Conservation (phyloP, 2,113 vertebrate species). For the Pica pica region DNA sequence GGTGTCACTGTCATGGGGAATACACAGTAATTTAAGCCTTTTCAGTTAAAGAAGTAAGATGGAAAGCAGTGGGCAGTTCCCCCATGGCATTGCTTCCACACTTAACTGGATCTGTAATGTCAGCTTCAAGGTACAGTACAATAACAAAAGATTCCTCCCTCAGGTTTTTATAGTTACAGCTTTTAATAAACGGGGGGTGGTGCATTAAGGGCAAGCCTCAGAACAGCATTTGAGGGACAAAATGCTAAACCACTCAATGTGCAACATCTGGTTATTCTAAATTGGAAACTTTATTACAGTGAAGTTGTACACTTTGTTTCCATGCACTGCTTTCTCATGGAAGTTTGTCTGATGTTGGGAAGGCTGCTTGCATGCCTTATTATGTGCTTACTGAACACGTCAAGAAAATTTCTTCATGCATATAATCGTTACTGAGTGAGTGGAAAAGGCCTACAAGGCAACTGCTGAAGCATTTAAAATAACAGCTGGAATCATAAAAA, state of each 20-base stretch:
- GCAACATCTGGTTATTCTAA: not conserved
- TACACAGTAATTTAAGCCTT: not conserved
- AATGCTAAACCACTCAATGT: not conserved
- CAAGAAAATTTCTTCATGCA: not conserved
- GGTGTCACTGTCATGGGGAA: not conserved
- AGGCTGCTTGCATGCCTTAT: not conserved
- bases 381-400: not conserved
- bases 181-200: not conserved
- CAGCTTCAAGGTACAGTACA: not conserved
- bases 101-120: not conserved
- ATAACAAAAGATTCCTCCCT: not conserved
- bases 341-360: not conserved
- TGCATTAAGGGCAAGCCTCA: not conserved
- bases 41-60: not conserved
- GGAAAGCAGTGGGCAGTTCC: not conserved
- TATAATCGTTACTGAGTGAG: not conserved
- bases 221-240: not conserved
- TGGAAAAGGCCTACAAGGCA: slow-evolving; percentile 15
- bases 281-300: not conserved
- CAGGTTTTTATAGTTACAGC: not conserved
- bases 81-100: not conserved
- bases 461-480: not conserved
- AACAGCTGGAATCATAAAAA: not conserved
- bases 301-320: not conserved
- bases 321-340: not conserved